Evolutionary conservation across 1,140 invertebrate genomes (phyloP).

Genomic region (Parasteatoda tepidariorum): DNA sequence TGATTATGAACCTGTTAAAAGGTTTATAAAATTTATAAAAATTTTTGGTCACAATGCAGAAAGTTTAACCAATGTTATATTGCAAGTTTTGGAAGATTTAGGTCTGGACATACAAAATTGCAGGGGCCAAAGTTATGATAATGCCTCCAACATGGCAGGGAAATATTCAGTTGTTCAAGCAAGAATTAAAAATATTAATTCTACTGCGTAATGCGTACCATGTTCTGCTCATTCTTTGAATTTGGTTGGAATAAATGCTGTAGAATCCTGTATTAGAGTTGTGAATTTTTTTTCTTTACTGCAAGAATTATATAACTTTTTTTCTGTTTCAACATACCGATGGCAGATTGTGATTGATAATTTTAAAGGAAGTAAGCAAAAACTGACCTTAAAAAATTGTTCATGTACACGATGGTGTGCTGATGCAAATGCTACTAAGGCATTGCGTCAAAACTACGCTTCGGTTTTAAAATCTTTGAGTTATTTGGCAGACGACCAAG

Average conservation of each 20-base stretch:
- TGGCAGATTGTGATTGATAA: background rate
- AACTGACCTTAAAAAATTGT: too few relatives aligned
- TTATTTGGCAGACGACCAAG: too few relatives aligned
- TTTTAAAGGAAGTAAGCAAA: too few relatives aligned
- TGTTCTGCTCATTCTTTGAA: conserved; percentile 28
- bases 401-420: too few relatives aligned
- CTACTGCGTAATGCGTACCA: background rate
- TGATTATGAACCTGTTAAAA: background rate
- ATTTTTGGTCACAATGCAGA: background rate
- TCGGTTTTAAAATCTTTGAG: too few relatives aligned
- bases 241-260: background rate
- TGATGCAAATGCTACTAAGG: too few relatives aligned
- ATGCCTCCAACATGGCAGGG: conserved; percentile 24
- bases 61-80: background rate
- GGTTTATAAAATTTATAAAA: conserved; percentile 11
- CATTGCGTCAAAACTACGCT: too few relatives aligned
- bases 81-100: background rate
- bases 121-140: conserved; percentile 17
- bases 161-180: conserved; percentile 7
- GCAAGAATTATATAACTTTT: too few relatives aligned
- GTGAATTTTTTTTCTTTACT: background rate
- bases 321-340: conserved; percentile 11
- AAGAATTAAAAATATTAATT: conserved; percentile 8
- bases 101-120: background rate
- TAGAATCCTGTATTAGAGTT: background rate